Conservation (phyloP, 2,888 invertebrate species). For the Eupithecia pulchellata region DNA sequence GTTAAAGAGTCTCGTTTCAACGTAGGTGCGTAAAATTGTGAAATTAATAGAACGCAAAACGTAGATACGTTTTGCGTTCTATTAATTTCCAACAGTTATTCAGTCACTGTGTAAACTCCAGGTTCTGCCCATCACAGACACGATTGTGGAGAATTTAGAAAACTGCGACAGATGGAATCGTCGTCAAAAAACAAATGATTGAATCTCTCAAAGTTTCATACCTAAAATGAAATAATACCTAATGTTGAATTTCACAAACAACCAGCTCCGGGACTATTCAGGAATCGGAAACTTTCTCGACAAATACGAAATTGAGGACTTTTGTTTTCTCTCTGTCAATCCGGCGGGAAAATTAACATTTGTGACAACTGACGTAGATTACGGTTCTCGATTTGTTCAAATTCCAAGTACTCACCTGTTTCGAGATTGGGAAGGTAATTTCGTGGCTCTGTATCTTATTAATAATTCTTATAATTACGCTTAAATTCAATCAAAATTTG, state of each 20-base stretch:
- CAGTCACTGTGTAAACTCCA: no score
- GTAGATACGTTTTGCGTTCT: no score
- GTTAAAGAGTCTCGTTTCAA: no score
- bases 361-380: constrained; percentile 36
- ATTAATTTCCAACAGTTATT: no score
- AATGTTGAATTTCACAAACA: neutral
- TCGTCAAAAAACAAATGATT: no score
- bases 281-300: constrained; percentile 29
- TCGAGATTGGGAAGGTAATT: neutral
- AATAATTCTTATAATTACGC: constrained; percentile 1
- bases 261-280: constrained; percentile 13
- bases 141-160: no score
- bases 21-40: no score
- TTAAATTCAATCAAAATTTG: neutral
- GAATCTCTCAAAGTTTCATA: no score
- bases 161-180: no score
- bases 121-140: no score
- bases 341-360: constrained; percentile 49
- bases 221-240: neutral
- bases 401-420: neutral
- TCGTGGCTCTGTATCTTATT: neutral
- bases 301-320: constrained; percentile 39
- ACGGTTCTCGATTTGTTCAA: constrained; percentile 16
- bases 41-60: no score
- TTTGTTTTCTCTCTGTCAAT: constrained; percentile 52